These are phyloP conservation scores for Trisateles emortualis DNA, from an alignment of 2,888 invertebrate genomes.

Conservation along the genomic window DNA sequence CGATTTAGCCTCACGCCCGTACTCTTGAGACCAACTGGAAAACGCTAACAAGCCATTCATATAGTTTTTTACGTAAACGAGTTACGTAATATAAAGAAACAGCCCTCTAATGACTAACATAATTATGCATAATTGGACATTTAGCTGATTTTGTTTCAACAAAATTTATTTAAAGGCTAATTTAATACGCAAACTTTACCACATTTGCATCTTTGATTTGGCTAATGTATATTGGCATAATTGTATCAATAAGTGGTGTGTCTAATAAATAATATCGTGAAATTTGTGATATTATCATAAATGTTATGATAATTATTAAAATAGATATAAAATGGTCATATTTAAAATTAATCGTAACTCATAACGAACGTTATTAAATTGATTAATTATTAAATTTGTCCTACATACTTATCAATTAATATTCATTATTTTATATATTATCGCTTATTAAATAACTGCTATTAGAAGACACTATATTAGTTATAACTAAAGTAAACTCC, in stretches of 20 bases:
- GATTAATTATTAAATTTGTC: no score
- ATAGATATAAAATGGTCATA: no score
- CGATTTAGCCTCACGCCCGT: slow-evolving; percentile 62
- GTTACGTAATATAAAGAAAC: slow-evolving; percentile 68
- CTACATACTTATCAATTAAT: no score
- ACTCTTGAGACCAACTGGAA: slow-evolving; percentile 70
- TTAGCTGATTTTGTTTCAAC: slow-evolving; percentile 56
- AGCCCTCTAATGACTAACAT: slow-evolving; percentile 67
- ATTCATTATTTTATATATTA: no score
- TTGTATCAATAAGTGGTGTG: slow-evolving; percentile 10
- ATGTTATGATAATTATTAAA: background rate
- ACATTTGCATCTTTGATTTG: slow-evolving; percentile 46
- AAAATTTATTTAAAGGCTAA: slow-evolving; percentile 53
- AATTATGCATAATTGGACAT: slow-evolving; percentile 74
- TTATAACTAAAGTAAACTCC: no score
- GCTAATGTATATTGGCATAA: slow-evolving; percentile 21
- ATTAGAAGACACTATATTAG: no score
- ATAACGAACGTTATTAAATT: background rate
- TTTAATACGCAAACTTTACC: slow-evolving; percentile 43
- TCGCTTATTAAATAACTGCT: no score
- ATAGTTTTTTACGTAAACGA: slow-evolving; percentile 72
- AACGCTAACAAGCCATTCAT: slow-evolving; percentile 81
- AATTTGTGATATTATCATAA: slow-evolving; percentile 1
- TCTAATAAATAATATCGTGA: slow-evolving; percentile 21
- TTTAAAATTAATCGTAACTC: no score